These are phyloP conservation scores for Phymanthus crucifer DNA, from an alignment of 92 coral and sea anemone species.

Conservation along the genomic window DNA sequence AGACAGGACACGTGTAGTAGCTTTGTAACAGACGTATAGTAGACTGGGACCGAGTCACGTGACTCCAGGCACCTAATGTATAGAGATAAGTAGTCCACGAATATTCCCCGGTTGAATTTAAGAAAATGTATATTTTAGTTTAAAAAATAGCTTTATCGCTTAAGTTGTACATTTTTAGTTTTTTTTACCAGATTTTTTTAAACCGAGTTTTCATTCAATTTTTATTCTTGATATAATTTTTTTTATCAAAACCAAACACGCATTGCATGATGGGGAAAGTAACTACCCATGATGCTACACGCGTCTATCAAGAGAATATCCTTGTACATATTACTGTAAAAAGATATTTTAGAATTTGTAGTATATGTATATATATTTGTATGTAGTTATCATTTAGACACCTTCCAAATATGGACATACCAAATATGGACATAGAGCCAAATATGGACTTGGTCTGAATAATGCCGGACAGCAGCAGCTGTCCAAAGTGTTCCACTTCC, in stretches of 20 bases:
- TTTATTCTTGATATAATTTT: neutral
- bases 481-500: too few relatives aligned
- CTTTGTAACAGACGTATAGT: conserved; percentile 78
- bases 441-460: neutral
- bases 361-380: neutral
- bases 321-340: neutral
- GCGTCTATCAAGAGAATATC: neutral
- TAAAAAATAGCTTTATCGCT: neutral
- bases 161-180: neutral
- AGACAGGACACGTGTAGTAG: conserved; percentile 80
- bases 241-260: neutral
- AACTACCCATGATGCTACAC: neutral
- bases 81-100: neutral
- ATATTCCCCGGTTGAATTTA: too few relatives aligned
- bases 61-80: neutral
- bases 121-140: neutral
- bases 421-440: neutral
- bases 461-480: neutral
- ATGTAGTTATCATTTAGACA: neutral
- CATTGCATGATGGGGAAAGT: neutral
- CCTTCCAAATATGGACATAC: neutral
- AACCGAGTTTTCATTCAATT: neutral
- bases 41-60: conserved; percentile 1
- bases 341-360: neutral
- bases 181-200: neutral